These are phyloP conservation scores for Columba janthina DNA, from an alignment of 2,113 vertebrate genomes.

Conservation along the genomic window DNA sequence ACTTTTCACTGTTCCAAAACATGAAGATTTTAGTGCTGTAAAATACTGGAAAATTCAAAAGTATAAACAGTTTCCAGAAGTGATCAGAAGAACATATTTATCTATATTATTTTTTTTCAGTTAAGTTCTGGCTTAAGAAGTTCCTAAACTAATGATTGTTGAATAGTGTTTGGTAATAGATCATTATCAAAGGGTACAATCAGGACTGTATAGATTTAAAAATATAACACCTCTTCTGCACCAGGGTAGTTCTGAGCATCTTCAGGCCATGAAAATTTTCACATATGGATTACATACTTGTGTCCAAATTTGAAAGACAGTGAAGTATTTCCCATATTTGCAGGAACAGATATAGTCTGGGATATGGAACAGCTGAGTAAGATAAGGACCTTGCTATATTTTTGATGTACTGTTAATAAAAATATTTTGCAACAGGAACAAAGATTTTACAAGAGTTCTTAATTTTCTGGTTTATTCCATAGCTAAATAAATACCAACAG, in stretches of 20 bases:
- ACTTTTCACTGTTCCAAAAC: background rate
- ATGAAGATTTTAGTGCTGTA: background rate
- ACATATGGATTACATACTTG: background rate
- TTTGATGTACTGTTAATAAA: background rate
- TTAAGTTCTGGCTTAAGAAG: background rate
- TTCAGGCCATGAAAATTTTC: background rate
- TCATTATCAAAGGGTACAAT: background rate
- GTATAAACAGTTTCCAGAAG: background rate
- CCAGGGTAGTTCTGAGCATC: background rate
- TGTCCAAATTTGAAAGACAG: background rate
- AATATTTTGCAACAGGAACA: background rate
- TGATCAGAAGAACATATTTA: background rate
- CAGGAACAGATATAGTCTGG: background rate
- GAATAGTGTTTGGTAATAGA: background rate
- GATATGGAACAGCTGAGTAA: background rate
- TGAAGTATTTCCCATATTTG: background rate
- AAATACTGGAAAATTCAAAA: background rate
- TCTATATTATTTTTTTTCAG: background rate
- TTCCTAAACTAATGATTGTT: background rate
- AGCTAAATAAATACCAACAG: background rate
- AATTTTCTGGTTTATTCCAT: background rate
- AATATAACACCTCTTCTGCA: background rate
- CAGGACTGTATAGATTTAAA: background rate
- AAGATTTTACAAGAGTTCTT: background rate
- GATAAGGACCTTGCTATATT: background rate